Evolutionary conservation across 1,140 invertebrate species (phyloP).

Genomic region (Drosophila novamexicana): DNA sequence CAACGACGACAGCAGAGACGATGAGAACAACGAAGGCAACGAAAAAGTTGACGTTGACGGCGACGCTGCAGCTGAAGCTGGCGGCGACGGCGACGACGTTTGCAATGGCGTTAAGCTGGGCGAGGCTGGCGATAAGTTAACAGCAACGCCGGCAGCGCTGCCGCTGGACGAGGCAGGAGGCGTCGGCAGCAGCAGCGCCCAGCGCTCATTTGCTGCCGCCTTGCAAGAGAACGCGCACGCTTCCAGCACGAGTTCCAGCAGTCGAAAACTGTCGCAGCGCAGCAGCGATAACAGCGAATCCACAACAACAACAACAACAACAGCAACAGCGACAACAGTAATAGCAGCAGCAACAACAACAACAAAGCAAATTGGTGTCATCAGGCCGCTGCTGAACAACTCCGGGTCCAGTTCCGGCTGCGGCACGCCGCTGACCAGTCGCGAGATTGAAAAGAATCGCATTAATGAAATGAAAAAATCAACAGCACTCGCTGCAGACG

Average conservation of each 20-base stretch:
- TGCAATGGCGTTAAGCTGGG: constrained; percentile 74
- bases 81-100: constrained; percentile 40
- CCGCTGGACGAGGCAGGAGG: constrained; percentile 52
- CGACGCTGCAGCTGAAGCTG: constrained; percentile 24
- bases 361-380: constrained; percentile 78
- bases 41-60: constrained; percentile 4
- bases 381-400: constrained; percentile 66
- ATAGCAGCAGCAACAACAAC: constrained; percentile 77
- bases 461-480: constrained; percentile 88
- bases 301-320: constrained; percentile 26
- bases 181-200: constrained; percentile 33
- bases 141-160: constrained; percentile 34
- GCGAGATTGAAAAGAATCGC: constrained; percentile 89
- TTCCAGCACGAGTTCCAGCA: constrained; percentile 59
- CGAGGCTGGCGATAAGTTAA: constrained; percentile 87
- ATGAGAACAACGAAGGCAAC: constrained; percentile 19
- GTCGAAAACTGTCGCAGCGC: constrained; percentile 7
- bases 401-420: constrained; percentile 17
- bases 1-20: constrained; percentile 11
- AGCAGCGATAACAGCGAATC: constrained; percentile 76
- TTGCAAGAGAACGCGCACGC: constrained; percentile 73
- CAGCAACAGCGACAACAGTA: constrained; percentile 22
- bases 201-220: constrained; percentile 73
- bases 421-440: constrained; percentile 85
- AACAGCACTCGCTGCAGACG: constrained; percentile 60